These are phyloP conservation scores for Metopolophium dirhodum DNA, from an alignment of 1,140 invertebrate genomes.

Conservation along the genomic window DNA sequence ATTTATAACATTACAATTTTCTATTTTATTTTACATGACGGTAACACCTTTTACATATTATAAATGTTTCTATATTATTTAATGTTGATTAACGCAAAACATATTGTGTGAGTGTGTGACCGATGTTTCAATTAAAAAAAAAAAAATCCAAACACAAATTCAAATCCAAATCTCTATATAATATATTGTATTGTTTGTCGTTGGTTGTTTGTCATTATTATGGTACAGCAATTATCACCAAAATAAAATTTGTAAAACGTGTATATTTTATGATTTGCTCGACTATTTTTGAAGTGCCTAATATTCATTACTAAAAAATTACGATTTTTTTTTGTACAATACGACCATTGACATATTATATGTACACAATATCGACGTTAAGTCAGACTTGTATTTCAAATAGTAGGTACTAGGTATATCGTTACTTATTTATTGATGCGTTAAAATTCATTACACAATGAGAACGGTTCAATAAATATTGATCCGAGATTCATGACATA, in stretches of 20 bases:
- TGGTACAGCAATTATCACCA: not conserved
- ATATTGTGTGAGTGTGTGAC: not conserved
- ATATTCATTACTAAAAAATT: not conserved
- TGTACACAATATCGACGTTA: not conserved
- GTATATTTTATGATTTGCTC: not conserved
- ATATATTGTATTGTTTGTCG: not conserved
- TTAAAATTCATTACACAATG: not conserved
- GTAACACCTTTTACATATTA: not conserved
- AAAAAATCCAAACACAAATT: not conserved
- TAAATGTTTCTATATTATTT: not conserved
- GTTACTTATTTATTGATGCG: conserved; percentile 15
- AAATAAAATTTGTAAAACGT: not conserved
- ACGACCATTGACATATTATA: not conserved
- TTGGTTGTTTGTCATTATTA: not conserved
- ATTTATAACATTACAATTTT: not conserved
- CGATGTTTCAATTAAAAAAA: not conserved
- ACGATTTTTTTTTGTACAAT: not conserved
- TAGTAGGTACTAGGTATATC: not conserved
- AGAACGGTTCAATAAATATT: not conserved
- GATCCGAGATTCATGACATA: not conserved
- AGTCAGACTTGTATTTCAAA: not conserved
- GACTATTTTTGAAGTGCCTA: not conserved
- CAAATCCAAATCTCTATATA: not conserved
- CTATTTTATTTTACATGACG: not conserved
- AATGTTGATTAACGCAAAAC: not conserved